Evolutionary conservation across 2,888 invertebrate species (phyloP).

Genomic region (Drosophila putrida): DNA sequence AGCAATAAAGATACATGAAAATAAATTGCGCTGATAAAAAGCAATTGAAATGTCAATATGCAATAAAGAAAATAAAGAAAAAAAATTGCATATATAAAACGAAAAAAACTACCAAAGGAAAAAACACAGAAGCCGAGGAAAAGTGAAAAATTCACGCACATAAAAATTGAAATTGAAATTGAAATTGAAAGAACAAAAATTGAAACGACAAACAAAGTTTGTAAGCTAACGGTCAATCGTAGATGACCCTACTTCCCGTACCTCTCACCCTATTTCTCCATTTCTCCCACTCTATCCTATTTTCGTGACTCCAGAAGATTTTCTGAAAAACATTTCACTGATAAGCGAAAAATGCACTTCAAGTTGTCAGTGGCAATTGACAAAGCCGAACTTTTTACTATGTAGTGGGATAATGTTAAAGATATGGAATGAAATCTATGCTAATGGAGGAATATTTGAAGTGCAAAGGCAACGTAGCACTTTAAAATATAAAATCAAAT

Average conservation of each 20-base stretch:
- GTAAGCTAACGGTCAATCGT: constrained; percentile 38
- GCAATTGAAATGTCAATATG: constrained; percentile 68
- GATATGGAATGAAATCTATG: constrained; percentile 15
- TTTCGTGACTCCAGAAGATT: constrained; percentile 3
- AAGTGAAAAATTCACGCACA: constrained; percentile 53
- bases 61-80: constrained; percentile 33
- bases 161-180: constrained; percentile 43
- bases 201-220: constrained; percentile 36
- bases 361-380: constrained; percentile 32
- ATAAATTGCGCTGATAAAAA: constrained; percentile 63
- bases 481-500: neutral
- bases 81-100: constrained; percentile 11
- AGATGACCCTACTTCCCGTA: constrained; percentile 11
- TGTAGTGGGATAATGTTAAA: constrained; percentile 15
- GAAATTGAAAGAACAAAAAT: constrained; percentile 4
- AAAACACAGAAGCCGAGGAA: constrained; percentile 18
- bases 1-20: constrained; percentile 45
- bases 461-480: constrained; percentile 6
- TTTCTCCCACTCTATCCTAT: neutral
- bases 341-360: constrained; percentile 46
- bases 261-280: neutral
- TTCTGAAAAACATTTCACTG: constrained; percentile 15
- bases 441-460: constrained; percentile 22
- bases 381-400: constrained; percentile 32
- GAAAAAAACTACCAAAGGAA: constrained; percentile 1